Conservation (phyloP, 2,113 vertebrate species). For the Canis aureus region DNA sequence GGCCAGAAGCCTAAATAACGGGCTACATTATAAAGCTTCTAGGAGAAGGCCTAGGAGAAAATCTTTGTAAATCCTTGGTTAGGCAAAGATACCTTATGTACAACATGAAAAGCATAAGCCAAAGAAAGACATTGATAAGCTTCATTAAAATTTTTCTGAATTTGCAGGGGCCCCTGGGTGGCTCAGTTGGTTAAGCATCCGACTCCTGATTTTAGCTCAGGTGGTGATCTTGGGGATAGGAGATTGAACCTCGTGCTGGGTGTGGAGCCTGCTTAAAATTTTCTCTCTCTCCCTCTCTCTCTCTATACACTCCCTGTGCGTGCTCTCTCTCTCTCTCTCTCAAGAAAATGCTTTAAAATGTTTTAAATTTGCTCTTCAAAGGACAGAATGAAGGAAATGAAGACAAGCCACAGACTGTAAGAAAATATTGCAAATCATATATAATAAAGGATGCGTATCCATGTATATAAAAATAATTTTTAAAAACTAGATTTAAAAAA, state of each 20-base stretch:
- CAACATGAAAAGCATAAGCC: background rate
- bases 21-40: background rate
- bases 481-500: background rate
- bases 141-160: background rate
- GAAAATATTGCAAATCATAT: background rate
- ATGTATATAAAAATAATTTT: background rate
- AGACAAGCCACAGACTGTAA: background rate
- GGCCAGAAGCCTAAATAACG: background rate
- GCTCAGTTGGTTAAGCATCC: too few relatives aligned
- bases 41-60: background rate
- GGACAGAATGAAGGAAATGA: background rate
- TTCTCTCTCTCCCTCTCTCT: background rate
- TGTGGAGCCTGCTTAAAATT: background rate
- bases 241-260: background rate
- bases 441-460: background rate
- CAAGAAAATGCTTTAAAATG: background rate
- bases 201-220: background rate
- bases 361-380: background rate
- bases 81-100: background rate
- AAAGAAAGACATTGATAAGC: background rate
- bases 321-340: background rate
- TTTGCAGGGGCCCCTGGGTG: too few relatives aligned
- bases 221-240: too few relatives aligned
- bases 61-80: background rate
- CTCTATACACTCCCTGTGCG: background rate